Evolutionary conservation across 2,888 invertebrate genomes (phyloP).

Genomic region (Orthosia gothica): DNA sequence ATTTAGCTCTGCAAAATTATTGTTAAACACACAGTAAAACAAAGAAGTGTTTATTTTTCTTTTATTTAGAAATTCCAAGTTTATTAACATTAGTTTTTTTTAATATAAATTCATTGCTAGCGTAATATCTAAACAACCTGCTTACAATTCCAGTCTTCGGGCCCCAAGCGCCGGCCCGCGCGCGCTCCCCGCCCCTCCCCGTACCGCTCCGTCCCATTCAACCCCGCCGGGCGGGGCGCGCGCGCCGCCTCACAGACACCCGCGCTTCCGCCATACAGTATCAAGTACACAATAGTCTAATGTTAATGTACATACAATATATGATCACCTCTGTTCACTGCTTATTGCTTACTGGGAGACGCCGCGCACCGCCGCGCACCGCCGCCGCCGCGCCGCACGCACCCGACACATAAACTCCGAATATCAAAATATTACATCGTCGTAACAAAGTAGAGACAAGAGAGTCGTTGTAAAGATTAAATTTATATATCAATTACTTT

Average conservation of each 20-base stretch:
- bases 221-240: neutral
- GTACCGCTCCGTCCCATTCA: slow-evolving; percentile 29
- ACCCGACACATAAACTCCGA: slow-evolving; percentile 81
- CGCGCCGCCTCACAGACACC: slow-evolving; percentile 51
- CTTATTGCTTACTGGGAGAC: slow-evolving; percentile 82
- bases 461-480: slow-evolving; percentile 83
- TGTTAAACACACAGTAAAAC: slow-evolving; percentile 67
- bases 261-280: slow-evolving; percentile 71
- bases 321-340: slow-evolving; percentile 81
- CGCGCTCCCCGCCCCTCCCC: slow-evolving; percentile 46
- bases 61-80: slow-evolving; percentile 87
- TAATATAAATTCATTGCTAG: slow-evolving; percentile 87
- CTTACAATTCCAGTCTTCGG: slow-evolving; percentile 83
- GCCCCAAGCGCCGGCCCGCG: slow-evolving; percentile 53
- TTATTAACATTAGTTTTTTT: slow-evolving; percentile 83
- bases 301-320: slow-evolving; percentile 69
- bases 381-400: slow-evolving; percentile 61
- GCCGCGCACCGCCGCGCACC: too few species aligned
- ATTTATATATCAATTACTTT: slow-evolving; percentile 68
- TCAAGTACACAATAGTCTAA: slow-evolving; percentile 72
- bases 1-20: neutral
- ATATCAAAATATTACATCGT: slow-evolving; percentile 85
- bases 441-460: slow-evolving; percentile 82
- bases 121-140: slow-evolving; percentile 86
- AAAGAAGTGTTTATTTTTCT: slow-evolving; percentile 71